Conservation (phyloP, 2,113 vertebrate genomes). For the Oryzias celebensis region DNA sequence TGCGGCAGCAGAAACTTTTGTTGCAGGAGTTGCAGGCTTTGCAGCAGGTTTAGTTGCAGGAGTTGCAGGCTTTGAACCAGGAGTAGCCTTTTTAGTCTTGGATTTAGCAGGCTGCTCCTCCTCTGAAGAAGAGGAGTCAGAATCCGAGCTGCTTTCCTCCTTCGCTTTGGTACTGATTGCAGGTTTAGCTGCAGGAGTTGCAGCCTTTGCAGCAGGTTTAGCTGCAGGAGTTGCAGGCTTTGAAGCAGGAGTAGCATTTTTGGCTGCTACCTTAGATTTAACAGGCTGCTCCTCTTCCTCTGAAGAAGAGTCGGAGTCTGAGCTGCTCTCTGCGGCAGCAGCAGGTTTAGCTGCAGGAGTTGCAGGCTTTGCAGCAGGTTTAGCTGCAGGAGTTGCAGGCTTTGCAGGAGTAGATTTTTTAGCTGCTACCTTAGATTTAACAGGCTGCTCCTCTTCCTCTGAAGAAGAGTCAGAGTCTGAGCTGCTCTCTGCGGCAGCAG, state of each 20-base stretch:
- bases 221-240: conserved; percentile 58
- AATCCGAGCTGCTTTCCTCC: conserved; percentile 61
- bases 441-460: conserved; percentile 45
- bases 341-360: conserved; percentile 17
- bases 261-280: conserved; percentile 42
- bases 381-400: not conserved
- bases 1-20: conserved; percentile 59
- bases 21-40: conserved; percentile 37
- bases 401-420: conserved; percentile 36
- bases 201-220: conserved; percentile 14
- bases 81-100: conserved; percentile 43
- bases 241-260: conserved; percentile 43
- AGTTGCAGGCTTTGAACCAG: conserved; percentile 52
- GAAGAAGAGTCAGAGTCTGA: conserved; percentile 61
- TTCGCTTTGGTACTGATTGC: conserved; percentile 27
- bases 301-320: conserved; percentile 58
- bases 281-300: conserved; percentile 48
- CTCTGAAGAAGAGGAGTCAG: conserved; percentile 64
- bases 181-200: conserved; percentile 22
- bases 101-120: conserved; percentile 42
- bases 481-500: conserved; percentile 65
- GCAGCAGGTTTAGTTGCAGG: conserved; percentile 23
- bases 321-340: conserved; percentile 66
- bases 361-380: conserved; percentile 13
- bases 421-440: conserved; percentile 39